Percentiles rank a stretch among this genome's conserved stretches.
phyloP scores from a whole-genome alignment of 2,113 vertebrate species.

The Thryonomys swinderianus region DNA sequence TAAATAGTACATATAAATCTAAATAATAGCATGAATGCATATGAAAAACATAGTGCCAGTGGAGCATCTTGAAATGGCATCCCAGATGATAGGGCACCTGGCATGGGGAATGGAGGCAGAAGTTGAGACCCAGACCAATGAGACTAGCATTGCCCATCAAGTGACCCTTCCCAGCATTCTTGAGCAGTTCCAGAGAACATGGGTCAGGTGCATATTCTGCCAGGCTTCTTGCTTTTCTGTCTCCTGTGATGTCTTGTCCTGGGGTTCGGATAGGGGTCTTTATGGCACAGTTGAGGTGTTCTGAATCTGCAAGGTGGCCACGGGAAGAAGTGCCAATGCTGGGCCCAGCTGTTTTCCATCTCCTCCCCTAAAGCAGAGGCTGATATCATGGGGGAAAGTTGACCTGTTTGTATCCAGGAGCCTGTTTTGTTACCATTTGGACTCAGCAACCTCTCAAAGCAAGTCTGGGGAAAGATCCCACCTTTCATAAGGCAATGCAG shows the following conservation, averaged over 20 bases:
- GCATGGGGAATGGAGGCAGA: neutral
- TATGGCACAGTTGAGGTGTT: neutral
- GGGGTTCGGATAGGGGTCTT: neutral
- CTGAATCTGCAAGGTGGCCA: neutral
- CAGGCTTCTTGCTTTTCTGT: neutral
- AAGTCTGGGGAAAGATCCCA: neutral
- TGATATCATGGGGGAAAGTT: neutral
- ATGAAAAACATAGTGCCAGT: neutral
- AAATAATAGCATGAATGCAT: neutral
- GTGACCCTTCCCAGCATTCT: too few relatives aligned
- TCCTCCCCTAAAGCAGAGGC: neutral
- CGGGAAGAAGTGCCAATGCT: neutral
- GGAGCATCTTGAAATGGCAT: neutral
- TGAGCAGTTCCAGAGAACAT: neutral
- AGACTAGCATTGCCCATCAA: neutral
- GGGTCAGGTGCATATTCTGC: neutral
- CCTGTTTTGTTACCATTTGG: neutral
- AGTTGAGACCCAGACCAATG: neutral
- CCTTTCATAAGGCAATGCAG: conserved; percentile 22
- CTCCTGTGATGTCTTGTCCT: neutral
- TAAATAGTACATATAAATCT: neutral
- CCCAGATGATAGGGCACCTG: neutral
- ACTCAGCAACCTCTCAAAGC: neutral
- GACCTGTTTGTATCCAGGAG: neutral
- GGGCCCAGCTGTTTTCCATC: neutral